These are phyloP conservation scores for Amblyopsis hoosieri DNA, from an alignment of 2,797 vertebrate genomes.

Conservation along the genomic window DNA sequence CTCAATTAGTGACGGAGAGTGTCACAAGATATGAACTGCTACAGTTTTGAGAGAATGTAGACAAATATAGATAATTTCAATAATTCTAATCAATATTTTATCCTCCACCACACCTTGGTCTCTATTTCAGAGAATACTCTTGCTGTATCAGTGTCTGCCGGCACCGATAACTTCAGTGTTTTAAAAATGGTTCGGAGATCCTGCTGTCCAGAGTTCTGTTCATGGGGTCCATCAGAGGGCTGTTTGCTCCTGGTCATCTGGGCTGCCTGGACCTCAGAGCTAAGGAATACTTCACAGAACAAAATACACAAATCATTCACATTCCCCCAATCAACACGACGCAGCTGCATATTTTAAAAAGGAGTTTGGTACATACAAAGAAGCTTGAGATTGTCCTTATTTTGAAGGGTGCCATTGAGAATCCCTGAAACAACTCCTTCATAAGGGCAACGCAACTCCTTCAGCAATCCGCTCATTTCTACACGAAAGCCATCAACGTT, in stretches of 20 bases:
- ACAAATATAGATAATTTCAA: too few species aligned
- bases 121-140: slow-evolving; percentile 79
- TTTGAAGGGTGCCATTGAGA: slow-evolving; percentile 77
- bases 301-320: not conserved
- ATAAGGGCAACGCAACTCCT: slow-evolving; percentile 88
- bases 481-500: slow-evolving; percentile 85
- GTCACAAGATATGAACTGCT: too few species aligned
- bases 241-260: slow-evolving; percentile 81
- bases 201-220: slow-evolving; percentile 63
- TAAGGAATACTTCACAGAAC: slow-evolving; percentile 86
- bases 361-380: slow-evolving; percentile 78
- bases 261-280: slow-evolving; percentile 93
- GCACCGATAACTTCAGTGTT: slow-evolving; percentile 77
- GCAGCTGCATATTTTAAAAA: not conserved
- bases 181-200: slow-evolving; percentile 84
- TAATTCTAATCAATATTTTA: not conserved
- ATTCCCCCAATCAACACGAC: not conserved
- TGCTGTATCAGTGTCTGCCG: slow-evolving; percentile 63
- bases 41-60: too few species aligned
- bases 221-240: slow-evolving; percentile 49
- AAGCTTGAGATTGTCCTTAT: slow-evolving; percentile 85
- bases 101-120: slow-evolving; percentile 77
- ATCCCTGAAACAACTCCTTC: slow-evolving; percentile 80
- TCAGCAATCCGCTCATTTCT: slow-evolving; percentile 88
- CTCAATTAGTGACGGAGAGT: too few species aligned